Percentiles rank a stretch among this genome's conserved stretches.
These are phyloP conservation scores for Paradoxurus hermaphroditus DNA, from an alignment of 2,113 vertebrate genomes.

Conservation along the genomic window DNA sequence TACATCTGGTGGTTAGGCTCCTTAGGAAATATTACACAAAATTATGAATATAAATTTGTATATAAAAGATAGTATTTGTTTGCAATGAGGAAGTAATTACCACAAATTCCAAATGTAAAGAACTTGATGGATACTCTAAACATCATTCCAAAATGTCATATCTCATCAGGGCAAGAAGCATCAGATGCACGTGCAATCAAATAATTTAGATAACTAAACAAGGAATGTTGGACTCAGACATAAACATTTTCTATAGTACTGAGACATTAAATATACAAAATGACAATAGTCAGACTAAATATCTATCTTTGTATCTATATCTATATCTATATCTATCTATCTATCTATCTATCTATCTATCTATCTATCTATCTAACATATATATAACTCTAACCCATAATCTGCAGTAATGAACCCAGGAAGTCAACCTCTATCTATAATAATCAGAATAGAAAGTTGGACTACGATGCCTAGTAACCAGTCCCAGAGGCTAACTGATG, in stretches of 20 bases:
- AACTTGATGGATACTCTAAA: neutral
- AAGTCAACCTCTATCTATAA: neutral
- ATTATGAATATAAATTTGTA: neutral
- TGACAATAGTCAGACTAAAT: neutral
- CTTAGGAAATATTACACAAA: neutral
- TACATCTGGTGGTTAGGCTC: neutral
- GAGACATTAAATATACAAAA: neutral
- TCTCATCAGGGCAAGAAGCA: neutral
- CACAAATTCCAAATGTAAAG: neutral
- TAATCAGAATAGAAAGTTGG: neutral
- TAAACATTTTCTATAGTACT: neutral
- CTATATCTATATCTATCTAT: too few relatives aligned
- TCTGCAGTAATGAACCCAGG: neutral
- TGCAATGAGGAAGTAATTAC: neutral
- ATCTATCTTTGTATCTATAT: too few relatives aligned
- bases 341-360: neutral
- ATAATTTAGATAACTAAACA: neutral
- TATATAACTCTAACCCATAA: neutral
- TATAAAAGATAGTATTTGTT: neutral
- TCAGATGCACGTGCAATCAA: neutral
- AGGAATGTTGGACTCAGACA: neutral
- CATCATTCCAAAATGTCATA: neutral
- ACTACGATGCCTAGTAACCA: neutral
- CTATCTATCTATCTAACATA: neutral
- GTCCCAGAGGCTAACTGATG: neutral